These are phyloP conservation scores for Ochropleura plecta DNA, from an alignment of 2,888 invertebrate species.

Conservation along the genomic window DNA sequence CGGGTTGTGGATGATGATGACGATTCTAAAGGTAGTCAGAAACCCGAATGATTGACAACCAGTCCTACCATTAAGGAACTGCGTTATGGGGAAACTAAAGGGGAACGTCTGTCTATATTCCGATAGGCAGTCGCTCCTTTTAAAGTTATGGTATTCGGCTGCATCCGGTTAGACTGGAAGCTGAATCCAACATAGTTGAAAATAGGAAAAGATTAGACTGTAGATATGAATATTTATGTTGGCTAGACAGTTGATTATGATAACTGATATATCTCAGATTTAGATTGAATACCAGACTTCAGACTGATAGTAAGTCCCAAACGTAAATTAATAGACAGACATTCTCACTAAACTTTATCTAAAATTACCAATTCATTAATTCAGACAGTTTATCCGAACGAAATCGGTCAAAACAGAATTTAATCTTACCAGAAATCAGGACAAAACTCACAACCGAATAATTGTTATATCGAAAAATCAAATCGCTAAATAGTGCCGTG, in stretches of 20 bases:
- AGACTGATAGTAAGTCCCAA: neutral
- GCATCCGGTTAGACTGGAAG: neutral
- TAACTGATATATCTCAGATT: neutral
- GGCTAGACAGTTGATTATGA: neutral
- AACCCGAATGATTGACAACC: neutral
- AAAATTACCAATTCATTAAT: constrained; percentile 61
- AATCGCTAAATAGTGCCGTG: constrained; percentile 84
- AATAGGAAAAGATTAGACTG: neutral
- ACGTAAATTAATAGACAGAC: constrained; percentile 17
- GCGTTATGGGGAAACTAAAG: neutral
- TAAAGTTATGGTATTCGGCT: neutral
- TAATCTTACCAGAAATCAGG: constrained; percentile 54
- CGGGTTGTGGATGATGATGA: neutral
- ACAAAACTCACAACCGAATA: constrained; percentile 66
- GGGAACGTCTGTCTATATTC: no score
- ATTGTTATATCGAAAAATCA: constrained; percentile 74
- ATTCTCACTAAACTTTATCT: constrained; percentile 19
- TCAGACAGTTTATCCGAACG: constrained; percentile 59
- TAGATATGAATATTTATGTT: neutral
- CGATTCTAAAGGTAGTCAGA: neutral
- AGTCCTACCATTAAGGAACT: neutral
- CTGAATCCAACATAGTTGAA: neutral
- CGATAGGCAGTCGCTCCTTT: neutral
- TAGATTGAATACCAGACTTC: neutral
- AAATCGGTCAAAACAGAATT: constrained; percentile 62